phyloP scores from a whole-genome alignment of 2,113 vertebrate species.

The Lipophrys pholis region DNA sequence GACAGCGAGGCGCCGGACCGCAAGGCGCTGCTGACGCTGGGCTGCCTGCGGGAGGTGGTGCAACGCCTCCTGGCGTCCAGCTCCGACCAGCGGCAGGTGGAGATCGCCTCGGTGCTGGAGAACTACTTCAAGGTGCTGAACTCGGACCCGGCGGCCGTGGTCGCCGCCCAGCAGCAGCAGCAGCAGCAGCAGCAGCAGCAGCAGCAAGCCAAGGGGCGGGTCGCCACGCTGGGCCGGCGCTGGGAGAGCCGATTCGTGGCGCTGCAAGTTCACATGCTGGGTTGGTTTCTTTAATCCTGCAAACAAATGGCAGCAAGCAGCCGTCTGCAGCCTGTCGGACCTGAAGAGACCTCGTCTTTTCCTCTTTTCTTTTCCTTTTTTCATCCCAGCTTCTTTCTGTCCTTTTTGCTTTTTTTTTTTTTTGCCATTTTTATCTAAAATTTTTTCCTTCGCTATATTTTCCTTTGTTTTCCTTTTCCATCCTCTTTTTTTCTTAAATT shows the following conservation, averaged over 20 bases:
- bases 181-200: constrained; percentile 57
- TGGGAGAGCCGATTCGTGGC: constrained; percentile 94
- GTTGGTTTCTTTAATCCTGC: constrained; percentile 80
- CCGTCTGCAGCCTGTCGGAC: no score
- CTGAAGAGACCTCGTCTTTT: no score
- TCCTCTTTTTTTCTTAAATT: no score
- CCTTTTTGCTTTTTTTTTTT: no score
- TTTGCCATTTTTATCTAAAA: no score
- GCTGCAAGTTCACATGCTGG: constrained; percentile 95
- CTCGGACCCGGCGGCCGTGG: constrained; percentile 89
- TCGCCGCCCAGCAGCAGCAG: constrained; percentile 65
- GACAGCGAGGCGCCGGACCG: constrained; percentile 88
- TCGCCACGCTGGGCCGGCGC: constrained; percentile 75
- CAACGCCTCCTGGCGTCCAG: constrained; percentile 94
- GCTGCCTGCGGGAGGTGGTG: constrained; percentile 95
- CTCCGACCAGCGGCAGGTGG: constrained; percentile 97
- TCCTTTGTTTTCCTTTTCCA: no score
- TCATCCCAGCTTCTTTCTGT: no score
- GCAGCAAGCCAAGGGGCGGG: constrained; percentile 76
- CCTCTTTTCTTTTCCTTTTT: no score
- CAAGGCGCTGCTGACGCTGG: constrained; percentile 91
- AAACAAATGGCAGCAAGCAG: no score
- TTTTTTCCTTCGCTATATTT: no score
- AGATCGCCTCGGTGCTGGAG: constrained; percentile 93
- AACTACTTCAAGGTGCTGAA: constrained; percentile 98